Conservation (phyloP, 2,888 invertebrate genomes). For the Athalia cordata region DNA sequence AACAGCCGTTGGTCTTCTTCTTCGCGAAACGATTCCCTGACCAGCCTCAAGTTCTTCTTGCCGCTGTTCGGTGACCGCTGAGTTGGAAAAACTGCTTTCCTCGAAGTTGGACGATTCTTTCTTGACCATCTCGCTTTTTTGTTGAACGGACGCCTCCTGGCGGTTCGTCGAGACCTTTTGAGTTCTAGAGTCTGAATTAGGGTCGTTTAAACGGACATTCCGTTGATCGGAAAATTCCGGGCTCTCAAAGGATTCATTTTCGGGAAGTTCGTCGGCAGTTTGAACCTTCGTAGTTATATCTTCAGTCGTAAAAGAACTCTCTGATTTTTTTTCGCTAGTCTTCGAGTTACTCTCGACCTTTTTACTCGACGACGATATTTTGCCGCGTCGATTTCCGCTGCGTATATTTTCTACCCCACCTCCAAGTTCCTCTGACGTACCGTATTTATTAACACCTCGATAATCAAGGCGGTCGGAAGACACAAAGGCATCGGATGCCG, state of each 20-base stretch:
- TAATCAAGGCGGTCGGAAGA: slow-evolving; percentile 31
- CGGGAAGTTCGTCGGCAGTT: neutral
- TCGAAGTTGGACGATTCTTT: slow-evolving; percentile 10
- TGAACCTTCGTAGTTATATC: neutral
- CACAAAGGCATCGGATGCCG: slow-evolving; percentile 10
- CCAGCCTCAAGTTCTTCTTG: neutral
- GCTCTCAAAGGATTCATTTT: neutral
- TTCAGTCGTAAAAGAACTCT: neutral
- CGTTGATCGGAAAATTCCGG: neutral
- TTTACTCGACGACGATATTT: slow-evolving; percentile 11
- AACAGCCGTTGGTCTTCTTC: neutral
- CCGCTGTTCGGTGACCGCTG: neutral
- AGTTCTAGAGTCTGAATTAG: neutral
- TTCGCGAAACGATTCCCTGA: neutral
- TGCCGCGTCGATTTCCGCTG: neutral
- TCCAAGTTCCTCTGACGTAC: neutral
- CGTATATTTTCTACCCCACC: slow-evolving; percentile 5
- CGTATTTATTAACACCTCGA: slow-evolving; percentile 23
- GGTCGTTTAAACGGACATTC: neutral
- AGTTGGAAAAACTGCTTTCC: neutral
- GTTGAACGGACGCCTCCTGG: neutral
- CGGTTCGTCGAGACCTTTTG: neutral
- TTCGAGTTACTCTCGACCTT: neutral
- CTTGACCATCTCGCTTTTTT: neutral
- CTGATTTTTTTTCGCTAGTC: slow-evolving; percentile 2